Evolutionary conservation across 2,113 vertebrate species (phyloP), one percentile per base, ranked within the genome.

Genomic region (Lepidothrix coronata): DNA sequence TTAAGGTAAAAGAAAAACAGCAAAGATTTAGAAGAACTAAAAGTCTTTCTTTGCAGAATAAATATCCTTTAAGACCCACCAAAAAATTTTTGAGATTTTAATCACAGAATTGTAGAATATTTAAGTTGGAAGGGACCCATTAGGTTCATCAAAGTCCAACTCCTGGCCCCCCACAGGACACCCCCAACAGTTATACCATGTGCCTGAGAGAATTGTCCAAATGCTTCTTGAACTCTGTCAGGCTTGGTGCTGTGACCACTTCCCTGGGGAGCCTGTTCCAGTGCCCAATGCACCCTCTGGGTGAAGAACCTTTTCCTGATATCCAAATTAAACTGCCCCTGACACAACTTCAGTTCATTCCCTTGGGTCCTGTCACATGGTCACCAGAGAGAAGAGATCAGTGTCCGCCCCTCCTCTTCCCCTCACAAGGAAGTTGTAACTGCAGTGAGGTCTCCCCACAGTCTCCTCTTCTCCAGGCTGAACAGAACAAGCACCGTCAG

Each of bases 291-390:
- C 39, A 61, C 16, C 6, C 8, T 68, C 33, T 41, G 39, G n/a
- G 11, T 61, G 39, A 68, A 54, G 30, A 75, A 41, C 1, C 14
- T 48, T 75, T 52, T 62, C 3, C 20, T 46, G 1, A 31, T 54
- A 54, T 35, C 39, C 11, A 41, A 1, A 3, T 30, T 68, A 55
- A 78, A 30, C 8, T 6, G 14, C 2, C 33, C 39, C 12, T 17
- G 11, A 46, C 28, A 30, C 13, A 61, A 0, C 30, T 31, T 41
- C 46, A 46, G 13, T 16, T 7, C 28, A 3, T 61, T 52, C 9
- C 7, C 15, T 61, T 2, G 0, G 2, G 11, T 46, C 5, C 10
- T 74, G 7, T 61, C 39, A 3, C 20, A 52, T 59, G 14, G 2
- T 30, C 1, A 23, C 9, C 12, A 25, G 2, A 46, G 28, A 66